Percentiles rank a stretch among this genome's conserved stretches.
Conservation (phyloP, 53 echinoderm and acorn worm genomes). For the Zoroaster sp. region DNA sequence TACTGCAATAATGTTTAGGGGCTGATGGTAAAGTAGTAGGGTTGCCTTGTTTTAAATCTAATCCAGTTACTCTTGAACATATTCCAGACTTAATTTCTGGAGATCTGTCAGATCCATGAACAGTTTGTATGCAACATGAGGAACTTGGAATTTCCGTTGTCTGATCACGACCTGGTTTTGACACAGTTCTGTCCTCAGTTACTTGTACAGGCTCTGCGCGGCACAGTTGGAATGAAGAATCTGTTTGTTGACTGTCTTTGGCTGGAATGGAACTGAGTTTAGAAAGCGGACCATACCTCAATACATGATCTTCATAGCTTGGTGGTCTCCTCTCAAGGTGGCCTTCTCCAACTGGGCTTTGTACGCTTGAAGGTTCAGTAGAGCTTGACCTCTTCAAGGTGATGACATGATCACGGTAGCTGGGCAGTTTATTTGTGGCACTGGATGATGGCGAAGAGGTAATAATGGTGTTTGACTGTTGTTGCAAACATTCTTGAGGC, state of each 20-base stretch:
- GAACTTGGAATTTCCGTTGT: background rate
- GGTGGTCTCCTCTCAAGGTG: constrained; percentile 16
- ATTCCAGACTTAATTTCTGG: background rate
- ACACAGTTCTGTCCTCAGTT: background rate
- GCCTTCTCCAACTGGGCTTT: background rate
- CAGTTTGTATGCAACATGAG: background rate
- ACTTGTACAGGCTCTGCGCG: constrained; percentile 31
- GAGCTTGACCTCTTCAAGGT: background rate
- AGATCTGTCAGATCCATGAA: background rate
- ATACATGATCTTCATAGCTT: constrained; percentile 64
- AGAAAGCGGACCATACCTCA: constrained; percentile 41
- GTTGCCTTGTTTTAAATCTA: background rate
- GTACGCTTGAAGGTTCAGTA: background rate
- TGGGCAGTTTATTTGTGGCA: background rate
- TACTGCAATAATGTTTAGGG: background rate
- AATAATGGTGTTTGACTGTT: background rate
- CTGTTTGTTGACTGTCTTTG: background rate
- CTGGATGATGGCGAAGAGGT: background rate
- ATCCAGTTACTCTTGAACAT: background rate
- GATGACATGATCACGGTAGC: background rate
- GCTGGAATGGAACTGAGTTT: background rate
- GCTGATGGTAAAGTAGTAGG: no score
- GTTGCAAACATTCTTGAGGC: background rate
- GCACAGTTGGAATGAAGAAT: background rate
- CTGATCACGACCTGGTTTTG: background rate